Base-by-base conservation (phyloP, 1,140 invertebrate genomes). In the Parapsyche elsis region DNA sequence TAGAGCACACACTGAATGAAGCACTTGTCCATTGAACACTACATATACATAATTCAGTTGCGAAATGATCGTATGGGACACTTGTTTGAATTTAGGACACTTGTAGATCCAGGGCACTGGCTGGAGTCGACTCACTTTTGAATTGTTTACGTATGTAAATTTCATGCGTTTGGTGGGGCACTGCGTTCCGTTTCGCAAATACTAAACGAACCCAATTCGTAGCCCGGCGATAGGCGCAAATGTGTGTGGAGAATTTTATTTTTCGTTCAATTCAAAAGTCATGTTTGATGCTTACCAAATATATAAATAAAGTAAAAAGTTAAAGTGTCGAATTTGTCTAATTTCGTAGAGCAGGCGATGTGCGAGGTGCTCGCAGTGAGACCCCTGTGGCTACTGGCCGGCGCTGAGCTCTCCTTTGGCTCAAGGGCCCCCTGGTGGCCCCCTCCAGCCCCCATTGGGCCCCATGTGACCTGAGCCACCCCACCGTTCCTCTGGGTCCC, bases 271-370 rank as follows among this genome's bases (percentile, higher is more conserved):
- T 53, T 53, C 49, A 4, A 12, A 53, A 14, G 26, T 46, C 30
- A 14, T 44, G 14, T 23, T 71, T 0, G 46, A 44, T 74, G 82
- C 88, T 89, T 89, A 89, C 88, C 88, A 83, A 83, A 83, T 77
- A 83, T 81, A 80, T 80, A 81, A 81, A 81, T 76, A 67, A 77
- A 81, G 80, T 76, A 80, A 81, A 81, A 53, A 49, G 73, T 81
- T 81, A 83, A 73, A 57, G 79, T 78, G 79, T 82, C 79, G 79
- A 76, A 64, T 57, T 26, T 44, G 23, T 75, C 0, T 44, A 57
- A 75, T 45, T 80, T 79, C 67, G 78, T 71, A 38, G 77, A 80
- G 77, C 80, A 79, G 82, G 70, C 78, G 57, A 76, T 67, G 80
- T 71, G 80, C 78, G 80, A 46, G 59, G 71, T 81, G 80, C 82